A percentile compares a stretch with the other conserved stretches of the same genome.
Evolutionary conservation across 2,113 vertebrate species (phyloP).

Genomic region (Orthonyx spaldingii): DNA sequence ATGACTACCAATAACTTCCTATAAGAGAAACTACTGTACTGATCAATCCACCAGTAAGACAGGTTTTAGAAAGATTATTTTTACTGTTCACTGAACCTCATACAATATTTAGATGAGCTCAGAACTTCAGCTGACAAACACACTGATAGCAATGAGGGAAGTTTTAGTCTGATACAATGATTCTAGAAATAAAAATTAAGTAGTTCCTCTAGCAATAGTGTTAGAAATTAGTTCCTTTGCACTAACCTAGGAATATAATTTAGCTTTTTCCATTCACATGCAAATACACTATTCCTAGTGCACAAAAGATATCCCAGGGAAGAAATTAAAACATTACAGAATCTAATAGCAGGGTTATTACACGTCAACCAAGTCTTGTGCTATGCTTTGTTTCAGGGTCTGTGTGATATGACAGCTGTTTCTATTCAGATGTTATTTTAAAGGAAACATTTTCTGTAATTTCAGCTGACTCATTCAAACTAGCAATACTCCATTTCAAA

Average conservation of each 20-base stretch:
- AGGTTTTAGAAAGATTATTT: neutral
- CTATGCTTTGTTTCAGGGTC: constrained; percentile 56
- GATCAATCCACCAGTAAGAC: neutral
- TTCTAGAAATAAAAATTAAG: constrained; percentile 40
- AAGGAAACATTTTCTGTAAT: constrained; percentile 53
- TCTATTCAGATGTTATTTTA: constrained; percentile 61
- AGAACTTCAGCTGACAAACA: constrained; percentile 58
- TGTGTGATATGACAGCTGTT: constrained; percentile 67
- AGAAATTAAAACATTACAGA: constrained; percentile 69
- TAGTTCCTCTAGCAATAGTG: neutral
- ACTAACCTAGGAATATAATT: constrained; percentile 56
- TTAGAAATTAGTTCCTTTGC: constrained; percentile 52
- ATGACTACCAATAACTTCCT: neutral
- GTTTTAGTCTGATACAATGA: constrained; percentile 24
- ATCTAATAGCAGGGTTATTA: constrained; percentile 55
- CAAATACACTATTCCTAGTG: constrained; percentile 59
- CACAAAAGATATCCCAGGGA: constrained; percentile 57
- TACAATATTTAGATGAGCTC: constrained; percentile 64
- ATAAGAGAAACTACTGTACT: neutral
- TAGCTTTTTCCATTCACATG: constrained; percentile 65
- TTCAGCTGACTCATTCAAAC: constrained; percentile 62
- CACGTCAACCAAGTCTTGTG: constrained; percentile 45
- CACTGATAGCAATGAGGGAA: constrained; percentile 22
- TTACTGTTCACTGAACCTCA: constrained; percentile 26
- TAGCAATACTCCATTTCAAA: constrained; percentile 42